These are phyloP conservation scores for Eupithecia dodoneata DNA, from an alignment of 2,888 invertebrate species.

Conservation along the genomic window DNA sequence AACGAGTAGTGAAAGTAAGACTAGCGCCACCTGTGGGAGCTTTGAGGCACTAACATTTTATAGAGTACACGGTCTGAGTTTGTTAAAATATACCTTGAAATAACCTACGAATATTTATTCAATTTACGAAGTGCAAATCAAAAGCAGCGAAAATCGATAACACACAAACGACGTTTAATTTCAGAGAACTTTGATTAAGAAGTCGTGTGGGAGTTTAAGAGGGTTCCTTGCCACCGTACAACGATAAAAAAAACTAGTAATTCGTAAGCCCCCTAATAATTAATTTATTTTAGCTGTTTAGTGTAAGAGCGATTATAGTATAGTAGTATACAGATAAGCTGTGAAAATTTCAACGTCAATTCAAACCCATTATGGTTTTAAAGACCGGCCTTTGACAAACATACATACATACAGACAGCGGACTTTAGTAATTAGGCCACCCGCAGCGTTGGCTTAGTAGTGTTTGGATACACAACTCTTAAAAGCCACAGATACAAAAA, in stretches of 20 bases:
- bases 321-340: neutral
- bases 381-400: neutral
- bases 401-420: neutral
- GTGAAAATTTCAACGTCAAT: neutral
- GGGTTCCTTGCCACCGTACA: too few relatives aligned
- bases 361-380: neutral
- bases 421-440: neutral
- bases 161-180: too few relatives aligned
- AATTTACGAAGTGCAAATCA: slow-evolving; percentile 10
- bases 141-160: too few relatives aligned
- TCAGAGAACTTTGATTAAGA: too few relatives aligned
- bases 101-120: neutral
- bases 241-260: too few relatives aligned
- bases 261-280: too few relatives aligned
- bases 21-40: slow-evolving; percentile 49
- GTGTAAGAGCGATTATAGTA: too few relatives aligned
- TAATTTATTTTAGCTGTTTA: too few relatives aligned
- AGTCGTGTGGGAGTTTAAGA: too few relatives aligned
- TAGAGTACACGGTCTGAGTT: slow-evolving; percentile 36
- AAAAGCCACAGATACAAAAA: neutral
- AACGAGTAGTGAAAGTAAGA: slow-evolving; percentile 54
- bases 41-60: slow-evolving; percentile 45
- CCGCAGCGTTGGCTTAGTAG: neutral
- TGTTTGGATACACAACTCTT: neutral
- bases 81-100: slow-evolving; percentile 29